Conservation (phyloP, 2,113 vertebrate species). For the Pristiophorus japonicus region DNA sequence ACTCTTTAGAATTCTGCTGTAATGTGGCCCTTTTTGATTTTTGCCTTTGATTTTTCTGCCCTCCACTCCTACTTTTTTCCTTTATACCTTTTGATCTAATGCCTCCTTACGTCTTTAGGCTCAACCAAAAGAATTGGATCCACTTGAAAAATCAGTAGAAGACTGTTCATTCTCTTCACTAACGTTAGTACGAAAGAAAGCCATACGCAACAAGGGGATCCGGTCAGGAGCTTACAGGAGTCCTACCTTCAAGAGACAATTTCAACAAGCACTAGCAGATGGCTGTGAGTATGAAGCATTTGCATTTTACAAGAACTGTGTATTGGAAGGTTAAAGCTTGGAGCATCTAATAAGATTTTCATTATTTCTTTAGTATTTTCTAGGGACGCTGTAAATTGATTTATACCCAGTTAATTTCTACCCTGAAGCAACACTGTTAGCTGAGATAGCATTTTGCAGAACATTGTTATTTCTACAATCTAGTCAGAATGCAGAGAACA, state of each 20-base stretch:
- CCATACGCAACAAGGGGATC: conserved; percentile 81
- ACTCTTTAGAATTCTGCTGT: too few species aligned
- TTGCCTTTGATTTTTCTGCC: too few species aligned
- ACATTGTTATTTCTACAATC: background rate
- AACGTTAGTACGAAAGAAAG: conserved; percentile 82
- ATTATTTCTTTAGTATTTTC: background rate
- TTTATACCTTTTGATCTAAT: too few species aligned
- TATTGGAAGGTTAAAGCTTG: background rate
- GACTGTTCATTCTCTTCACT: conserved; percentile 74
- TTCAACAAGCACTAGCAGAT: conserved; percentile 68
- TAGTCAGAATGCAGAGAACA: background rate
- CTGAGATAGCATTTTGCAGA: background rate
- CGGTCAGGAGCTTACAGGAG: conserved; percentile 85
- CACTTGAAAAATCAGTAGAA: conserved; percentile 39
- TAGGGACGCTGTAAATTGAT: background rate
- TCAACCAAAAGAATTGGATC: conserved; percentile 3
- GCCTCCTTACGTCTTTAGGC: background rate
- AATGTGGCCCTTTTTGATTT: too few species aligned
- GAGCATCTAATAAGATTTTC: background rate
- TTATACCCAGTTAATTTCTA: background rate
- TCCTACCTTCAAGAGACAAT: conserved; percentile 70
- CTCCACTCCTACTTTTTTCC: too few species aligned
- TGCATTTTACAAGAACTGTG: background rate
- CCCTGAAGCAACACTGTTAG: background rate
- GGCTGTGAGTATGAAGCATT: conserved; percentile 49